Percentiles rank a stretch among this genome's conserved stretches.
Conservation (phyloP, 2,888 invertebrate genomes). For the Hymenopus coronatus region DNA sequence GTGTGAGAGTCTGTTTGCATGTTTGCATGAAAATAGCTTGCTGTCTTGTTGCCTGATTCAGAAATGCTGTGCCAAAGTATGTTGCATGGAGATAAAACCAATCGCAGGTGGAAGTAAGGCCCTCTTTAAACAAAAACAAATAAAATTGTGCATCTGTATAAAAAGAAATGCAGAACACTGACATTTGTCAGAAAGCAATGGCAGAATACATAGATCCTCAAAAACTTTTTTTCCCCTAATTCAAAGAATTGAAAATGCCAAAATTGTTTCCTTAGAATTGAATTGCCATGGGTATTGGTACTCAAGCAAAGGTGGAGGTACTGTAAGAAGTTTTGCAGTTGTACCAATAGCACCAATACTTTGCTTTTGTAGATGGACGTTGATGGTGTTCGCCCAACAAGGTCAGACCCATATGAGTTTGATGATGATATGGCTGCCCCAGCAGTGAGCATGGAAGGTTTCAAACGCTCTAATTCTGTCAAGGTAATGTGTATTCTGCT, state of each 20-base stretch:
- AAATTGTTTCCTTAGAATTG: no score
- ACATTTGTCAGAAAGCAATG: background rate
- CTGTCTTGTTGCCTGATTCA: background rate
- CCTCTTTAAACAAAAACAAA: background rate
- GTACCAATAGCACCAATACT: background rate
- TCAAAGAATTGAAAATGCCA: background rate
- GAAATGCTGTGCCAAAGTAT: background rate
- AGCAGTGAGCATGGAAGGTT: constrained; percentile 47
- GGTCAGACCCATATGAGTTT: constrained; percentile 67
- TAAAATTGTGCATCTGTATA: background rate
- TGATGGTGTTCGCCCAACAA: constrained; percentile 35
- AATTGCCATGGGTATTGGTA: background rate
- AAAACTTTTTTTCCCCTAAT: background rate
- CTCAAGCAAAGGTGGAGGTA: background rate
- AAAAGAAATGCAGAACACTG: background rate
- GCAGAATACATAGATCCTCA: background rate
- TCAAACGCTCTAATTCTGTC: constrained; percentile 40
- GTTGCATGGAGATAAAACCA: background rate
- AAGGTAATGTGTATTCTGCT: constrained; percentile 31
- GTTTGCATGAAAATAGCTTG: background rate
- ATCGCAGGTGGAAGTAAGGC: background rate
- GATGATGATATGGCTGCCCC: constrained; percentile 58
- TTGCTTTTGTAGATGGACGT: constrained; percentile 40
- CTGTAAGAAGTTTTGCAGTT: background rate
- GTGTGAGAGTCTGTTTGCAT: background rate